Base-by-base conservation (phyloP, 2,113 vertebrate species). In the Myotis lucifugus region DNA sequence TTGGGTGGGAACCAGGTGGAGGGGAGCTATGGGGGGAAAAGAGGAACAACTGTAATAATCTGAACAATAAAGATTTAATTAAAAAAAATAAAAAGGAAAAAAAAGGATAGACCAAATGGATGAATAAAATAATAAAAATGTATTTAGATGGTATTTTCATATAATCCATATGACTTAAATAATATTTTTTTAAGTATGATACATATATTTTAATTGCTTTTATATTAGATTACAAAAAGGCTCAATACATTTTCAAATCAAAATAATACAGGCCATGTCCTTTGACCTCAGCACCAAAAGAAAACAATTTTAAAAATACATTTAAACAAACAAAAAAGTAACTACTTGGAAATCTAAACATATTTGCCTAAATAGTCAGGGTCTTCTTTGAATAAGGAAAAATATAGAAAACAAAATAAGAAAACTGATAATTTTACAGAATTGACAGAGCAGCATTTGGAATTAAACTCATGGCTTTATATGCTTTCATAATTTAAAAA, bases 191-290 rank as follows among this genome's bases (percentile, higher is more conserved):
- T 84, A 88, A 70, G 25, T 32, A 52, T 15, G 29, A 54, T 46
- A 15, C 40, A 84, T 59, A 88, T n/a, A 73, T 92, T 77, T 67
- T 14, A 61, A 66, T 70, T 77, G 29, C 7, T 95, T 90, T 85
- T 37, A 85, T 0, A 37, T 27, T 72, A 18, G 54, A 3, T 67
- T 40, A 78, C 18, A 79, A 90, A 19, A 79, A 32, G 14, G 25
- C 42, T 50, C 14, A 76, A 77, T 83, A 59, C 42, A 27, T 66
- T 72, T 92, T 70, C 64, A 89, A 72, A 34, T 67, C 9, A 29
- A 74, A 46, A 37, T 7, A 91, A 48, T 48, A 87, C 0, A 77
- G 78, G 19, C 3, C 27, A 84, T 46, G 2, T 87, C 66, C 48
- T 91, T 77, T 81, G 54, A 81, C 23, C 17, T 86, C 15, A 82